A percentile compares a stretch with the other conserved stretches of the same genome.
Conservation (phyloP, 1,140 invertebrate genomes). For the Solen grandis region DNA sequence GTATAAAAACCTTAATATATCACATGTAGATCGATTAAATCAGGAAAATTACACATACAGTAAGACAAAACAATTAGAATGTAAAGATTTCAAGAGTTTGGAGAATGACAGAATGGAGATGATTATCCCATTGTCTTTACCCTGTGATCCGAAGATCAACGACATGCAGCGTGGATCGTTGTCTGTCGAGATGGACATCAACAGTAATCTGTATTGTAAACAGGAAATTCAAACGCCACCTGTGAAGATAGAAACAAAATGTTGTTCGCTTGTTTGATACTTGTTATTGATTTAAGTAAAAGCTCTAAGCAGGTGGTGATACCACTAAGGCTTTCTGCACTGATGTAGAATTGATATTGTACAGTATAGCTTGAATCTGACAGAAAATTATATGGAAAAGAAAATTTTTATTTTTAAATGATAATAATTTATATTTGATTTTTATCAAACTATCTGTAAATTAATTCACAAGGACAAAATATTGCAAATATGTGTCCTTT, state of each 20-base stretch:
- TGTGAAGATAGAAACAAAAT: conserved; percentile 72
- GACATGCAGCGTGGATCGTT: background rate
- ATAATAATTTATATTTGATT: too few relatives aligned
- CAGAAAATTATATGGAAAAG: too few relatives aligned
- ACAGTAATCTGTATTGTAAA: conserved; percentile 71
- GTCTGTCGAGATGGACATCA: conserved; percentile 67
- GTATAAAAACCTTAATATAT: conserved; percentile 29
- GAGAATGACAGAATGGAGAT: conserved; percentile 16
- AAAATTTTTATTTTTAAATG: too few relatives aligned
- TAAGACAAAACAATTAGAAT: conserved; percentile 41
- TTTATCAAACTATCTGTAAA: too few relatives aligned
- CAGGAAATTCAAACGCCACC: conserved; percentile 48
- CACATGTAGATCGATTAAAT: conserved; percentile 43
- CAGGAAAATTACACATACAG: conserved; percentile 41
- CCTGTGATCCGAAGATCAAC: background rate
- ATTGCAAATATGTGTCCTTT: too few relatives aligned
- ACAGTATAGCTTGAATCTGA: too few relatives aligned
- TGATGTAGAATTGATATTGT: too few relatives aligned
- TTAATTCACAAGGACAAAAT: too few relatives aligned
- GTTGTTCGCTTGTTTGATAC: conserved; percentile 75
- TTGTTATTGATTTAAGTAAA: too few relatives aligned
- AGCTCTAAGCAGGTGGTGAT: too few relatives aligned
- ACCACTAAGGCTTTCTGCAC: too few relatives aligned
- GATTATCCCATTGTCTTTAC: conserved; percentile 46
- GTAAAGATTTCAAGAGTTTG: conserved; percentile 23